These are phyloP conservation scores for Genyomyrus donnyi DNA, from an alignment of 2,113 vertebrate species.

Conservation along the genomic window DNA sequence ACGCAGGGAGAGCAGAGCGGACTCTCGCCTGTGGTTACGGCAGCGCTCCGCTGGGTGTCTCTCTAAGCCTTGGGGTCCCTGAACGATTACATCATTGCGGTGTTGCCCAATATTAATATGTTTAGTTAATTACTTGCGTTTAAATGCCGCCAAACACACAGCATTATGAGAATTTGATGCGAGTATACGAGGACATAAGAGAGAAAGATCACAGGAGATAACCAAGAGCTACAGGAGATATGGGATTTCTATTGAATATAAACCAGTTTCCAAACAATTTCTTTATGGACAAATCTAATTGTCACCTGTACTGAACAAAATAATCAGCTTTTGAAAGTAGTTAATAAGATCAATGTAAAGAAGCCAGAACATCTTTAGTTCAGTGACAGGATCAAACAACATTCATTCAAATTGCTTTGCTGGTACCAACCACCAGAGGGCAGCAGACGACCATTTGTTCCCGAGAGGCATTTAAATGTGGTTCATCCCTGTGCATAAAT, in stretches of 20 bases:
- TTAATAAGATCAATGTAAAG: background rate
- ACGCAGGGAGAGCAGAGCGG: background rate
- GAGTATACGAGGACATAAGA: background rate
- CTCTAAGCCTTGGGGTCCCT: background rate
- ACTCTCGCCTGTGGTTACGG: background rate
- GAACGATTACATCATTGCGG: background rate
- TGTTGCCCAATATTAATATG: background rate
- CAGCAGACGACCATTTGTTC: background rate
- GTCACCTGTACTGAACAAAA: background rate
- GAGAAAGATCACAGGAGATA: background rate
- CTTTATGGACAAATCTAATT: background rate
- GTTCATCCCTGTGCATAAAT: background rate
- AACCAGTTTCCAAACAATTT: background rate
- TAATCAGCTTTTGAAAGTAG: background rate
- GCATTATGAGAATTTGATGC: background rate
- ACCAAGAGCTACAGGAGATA: background rate
- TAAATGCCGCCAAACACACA: background rate
- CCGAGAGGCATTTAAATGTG: background rate
- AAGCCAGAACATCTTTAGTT: background rate
- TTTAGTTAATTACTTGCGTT: background rate
- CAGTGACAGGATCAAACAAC: background rate
- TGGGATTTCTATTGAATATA: background rate
- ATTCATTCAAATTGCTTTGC: background rate
- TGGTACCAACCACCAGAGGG: background rate
- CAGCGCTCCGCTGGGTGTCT: background rate